phyloP scores from a whole-genome alignment of 2,888 invertebrate genomes.

The Cyclophora punctaria region DNA sequence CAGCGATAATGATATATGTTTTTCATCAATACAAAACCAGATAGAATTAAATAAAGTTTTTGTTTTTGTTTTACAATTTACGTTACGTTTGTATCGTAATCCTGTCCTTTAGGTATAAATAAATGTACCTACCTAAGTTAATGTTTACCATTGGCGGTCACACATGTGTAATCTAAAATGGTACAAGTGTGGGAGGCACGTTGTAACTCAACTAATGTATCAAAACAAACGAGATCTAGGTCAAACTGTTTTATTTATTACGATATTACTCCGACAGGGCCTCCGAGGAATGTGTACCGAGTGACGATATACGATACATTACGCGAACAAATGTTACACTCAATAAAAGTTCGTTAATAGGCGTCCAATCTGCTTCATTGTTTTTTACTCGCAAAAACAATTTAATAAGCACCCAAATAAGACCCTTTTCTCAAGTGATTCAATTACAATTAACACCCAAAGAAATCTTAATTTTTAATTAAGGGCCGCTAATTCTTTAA shows the following conservation, averaged over 20 bases:
- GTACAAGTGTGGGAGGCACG: constrained; percentile 63
- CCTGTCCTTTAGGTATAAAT: constrained; percentile 7
- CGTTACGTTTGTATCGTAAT: constrained; percentile 8
- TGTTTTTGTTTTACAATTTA: background rate
- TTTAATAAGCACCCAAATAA: constrained; percentile 50
- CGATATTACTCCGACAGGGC: no score
- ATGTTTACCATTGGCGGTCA: constrained; percentile 36
- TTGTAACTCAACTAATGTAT: constrained; percentile 29
- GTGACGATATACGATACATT: no score
- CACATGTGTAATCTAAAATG: constrained; percentile 59
- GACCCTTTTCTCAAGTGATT: constrained; percentile 27
- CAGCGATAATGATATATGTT: no score
- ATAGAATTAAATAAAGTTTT: no score
- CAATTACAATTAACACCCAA: constrained; percentile 43
- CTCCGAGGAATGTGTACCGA: no score
- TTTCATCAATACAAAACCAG: no score
- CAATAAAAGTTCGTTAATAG: background rate
- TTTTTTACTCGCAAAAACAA: constrained; percentile 25
- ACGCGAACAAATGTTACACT: background rate
- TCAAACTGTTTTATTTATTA: constrained; percentile 20
- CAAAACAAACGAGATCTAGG: constrained; percentile 56
- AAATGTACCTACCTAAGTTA: constrained; percentile 14
- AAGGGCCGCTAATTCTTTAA: constrained; percentile 36
- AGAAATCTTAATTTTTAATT: constrained; percentile 64
- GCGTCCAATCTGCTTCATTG: background rate